Evolutionary conservation across 2,888 invertebrate species (phyloP).

Genomic region (Teleogryllus oceanicus): DNA sequence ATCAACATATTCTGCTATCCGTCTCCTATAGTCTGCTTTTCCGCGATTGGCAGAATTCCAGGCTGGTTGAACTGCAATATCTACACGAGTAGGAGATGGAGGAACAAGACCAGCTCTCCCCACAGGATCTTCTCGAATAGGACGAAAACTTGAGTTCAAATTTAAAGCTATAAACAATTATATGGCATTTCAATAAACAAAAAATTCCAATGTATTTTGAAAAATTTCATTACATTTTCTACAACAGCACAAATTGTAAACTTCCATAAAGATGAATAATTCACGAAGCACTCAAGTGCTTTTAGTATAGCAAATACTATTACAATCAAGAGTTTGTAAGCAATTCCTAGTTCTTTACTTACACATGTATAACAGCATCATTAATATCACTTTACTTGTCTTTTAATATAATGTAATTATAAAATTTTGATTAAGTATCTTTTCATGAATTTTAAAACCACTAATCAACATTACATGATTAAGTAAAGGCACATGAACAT

Average conservation of each 20-base stretch:
- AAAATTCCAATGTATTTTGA: neutral
- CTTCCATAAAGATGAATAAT: too few species aligned
- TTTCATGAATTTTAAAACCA: too few species aligned
- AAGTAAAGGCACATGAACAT: neutral
- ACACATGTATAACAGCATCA: neutral
- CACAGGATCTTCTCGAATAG: conserved; percentile 46
- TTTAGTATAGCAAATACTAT: neutral
- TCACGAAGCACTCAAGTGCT: neutral
- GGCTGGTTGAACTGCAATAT: conserved; percentile 41
- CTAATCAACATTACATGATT: neutral
- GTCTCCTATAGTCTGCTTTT: conserved; percentile 46
- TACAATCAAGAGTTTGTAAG: neutral
- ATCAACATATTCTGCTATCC: conserved; percentile 49
- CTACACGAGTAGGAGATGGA: conserved; percentile 42
- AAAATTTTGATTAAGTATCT: too few species aligned
- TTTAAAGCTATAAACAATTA: neutral
- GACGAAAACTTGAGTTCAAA: conserved; percentile 42
- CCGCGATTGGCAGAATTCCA: conserved; percentile 46
- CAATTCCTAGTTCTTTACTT: neutral
- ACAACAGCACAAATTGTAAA: neutral
- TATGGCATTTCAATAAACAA: neutral
- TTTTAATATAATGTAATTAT: too few species aligned
- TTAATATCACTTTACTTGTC: too few species aligned
- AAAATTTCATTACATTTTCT: neutral
- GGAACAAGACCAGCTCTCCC: conserved; percentile 42